Conservation (phyloP, 1,140 invertebrate genomes). For the Euura lappo region DNA sequence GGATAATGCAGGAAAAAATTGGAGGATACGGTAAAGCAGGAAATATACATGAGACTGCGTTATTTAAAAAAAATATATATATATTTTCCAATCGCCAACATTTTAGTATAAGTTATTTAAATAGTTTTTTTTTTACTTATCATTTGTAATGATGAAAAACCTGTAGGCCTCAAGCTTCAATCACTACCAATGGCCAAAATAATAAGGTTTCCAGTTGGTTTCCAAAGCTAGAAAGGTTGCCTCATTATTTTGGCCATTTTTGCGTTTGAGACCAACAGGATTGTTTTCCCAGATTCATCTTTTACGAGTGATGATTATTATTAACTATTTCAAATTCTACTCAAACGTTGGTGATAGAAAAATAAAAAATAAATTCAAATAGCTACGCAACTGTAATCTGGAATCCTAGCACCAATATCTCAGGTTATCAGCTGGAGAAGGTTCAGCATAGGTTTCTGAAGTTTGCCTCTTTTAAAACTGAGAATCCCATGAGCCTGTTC, state of each 20-base stretch:
- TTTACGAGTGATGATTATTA: background rate
- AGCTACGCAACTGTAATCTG: no score
- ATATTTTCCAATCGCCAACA: no score
- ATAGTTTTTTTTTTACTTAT: no score
- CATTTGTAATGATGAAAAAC: no score
- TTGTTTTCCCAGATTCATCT: background rate
- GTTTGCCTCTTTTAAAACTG: no score
- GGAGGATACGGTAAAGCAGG: background rate
- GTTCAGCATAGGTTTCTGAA: no score
- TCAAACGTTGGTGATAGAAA: background rate
- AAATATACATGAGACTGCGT: background rate
- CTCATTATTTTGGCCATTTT: background rate
- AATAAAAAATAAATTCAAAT: background rate
- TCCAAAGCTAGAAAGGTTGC: background rate
- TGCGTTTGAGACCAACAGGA: background rate
- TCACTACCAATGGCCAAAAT: no score
- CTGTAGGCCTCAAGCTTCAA: no score
- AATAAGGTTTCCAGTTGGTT: no score
- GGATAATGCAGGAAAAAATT: background rate
- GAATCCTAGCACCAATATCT: background rate
- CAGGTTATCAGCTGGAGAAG: no score
- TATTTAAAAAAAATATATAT: background rate
- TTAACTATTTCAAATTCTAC: background rate
- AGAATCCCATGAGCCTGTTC: no score
- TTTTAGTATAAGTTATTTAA: no score